phyloP scores from a whole-genome alignment of 2,113 vertebrate species.

The Urocolius indicus region DNA sequence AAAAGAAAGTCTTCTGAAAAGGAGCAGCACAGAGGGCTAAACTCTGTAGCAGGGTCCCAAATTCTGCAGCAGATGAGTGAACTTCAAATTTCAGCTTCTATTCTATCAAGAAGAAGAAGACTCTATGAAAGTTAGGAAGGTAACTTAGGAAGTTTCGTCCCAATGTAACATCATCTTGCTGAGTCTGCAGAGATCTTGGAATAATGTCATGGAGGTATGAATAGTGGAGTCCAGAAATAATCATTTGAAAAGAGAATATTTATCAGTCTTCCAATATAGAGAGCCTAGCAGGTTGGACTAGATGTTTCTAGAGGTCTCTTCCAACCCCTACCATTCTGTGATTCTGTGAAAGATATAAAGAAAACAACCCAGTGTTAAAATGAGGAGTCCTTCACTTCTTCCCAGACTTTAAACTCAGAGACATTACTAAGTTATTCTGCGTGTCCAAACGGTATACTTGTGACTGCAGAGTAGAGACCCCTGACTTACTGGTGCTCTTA shows the following conservation, averaged over 20 bases:
- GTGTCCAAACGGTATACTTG: too few species aligned
- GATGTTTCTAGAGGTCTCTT: too few species aligned
- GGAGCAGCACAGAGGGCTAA: fast-evolving
- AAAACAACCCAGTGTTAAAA: neutral
- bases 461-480: neutral
- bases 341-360: too few species aligned
- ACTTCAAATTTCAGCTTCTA: neutral
- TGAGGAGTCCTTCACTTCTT: neutral
- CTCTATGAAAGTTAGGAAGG: neutral
- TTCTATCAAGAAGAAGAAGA: neutral
- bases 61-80: neutral
- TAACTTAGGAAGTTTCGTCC: neutral
- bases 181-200: neutral
- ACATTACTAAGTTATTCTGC: neutral
- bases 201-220: neutral
- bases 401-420: neutral
- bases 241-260: neutral
- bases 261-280: neutral
- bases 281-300: too few species aligned
- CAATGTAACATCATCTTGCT: neutral
- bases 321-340: too few species aligned
- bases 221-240: neutral
- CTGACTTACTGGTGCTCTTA: neutral
- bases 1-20: neutral
- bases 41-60: too few species aligned